Base-by-base conservation (phyloP, 2,797 vertebrate genomes). In the Typhlichthys eigenmanni region DNA sequence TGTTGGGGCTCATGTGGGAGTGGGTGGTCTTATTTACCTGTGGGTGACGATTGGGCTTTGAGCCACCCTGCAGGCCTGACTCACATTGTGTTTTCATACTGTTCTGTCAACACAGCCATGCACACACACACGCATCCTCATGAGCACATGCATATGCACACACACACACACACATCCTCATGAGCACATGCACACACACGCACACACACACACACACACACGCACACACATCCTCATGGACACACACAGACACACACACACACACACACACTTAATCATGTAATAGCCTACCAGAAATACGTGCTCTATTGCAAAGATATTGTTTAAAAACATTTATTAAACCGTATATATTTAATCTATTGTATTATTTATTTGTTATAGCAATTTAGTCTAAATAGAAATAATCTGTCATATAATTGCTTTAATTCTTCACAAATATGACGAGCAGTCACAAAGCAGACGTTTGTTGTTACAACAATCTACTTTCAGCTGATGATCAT, bases 21-120 rank as follows among this genome's bases (percentile, higher is more conserved):
- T 76, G 78, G 81, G 84, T 75, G 81, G 81, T 84, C 74, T 79
- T 83, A 74, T 83, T 85, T 84, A 85, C 81, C 86, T 86, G 80
- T 57, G 73, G 71, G 53, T 71, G 71, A 74, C 68, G 63, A 68
- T 29, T 29, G 24, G 68, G 62, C 47, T 64, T 71, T 70, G 38
- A 53, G 60, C 47, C 53, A 43, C 69, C 57, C 68, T 67, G 62
- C 61, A 19, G 65, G 50, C 57, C 55, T 13, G 51, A 8, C 49
- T 54, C 56, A 57, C 54, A 64, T 61, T 56, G 56, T 53, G 34
- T 71, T 60, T 46, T 64, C 60, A 17, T 38, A 52, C 65, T 32
- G 50, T 53, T 72, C 71, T 62, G 60, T 72, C 64, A 67, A 71
- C 82, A 80, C 75, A 14, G 34, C 16, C 55, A 43, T 10, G 16